Evolutionary conservation across 2,113 vertebrate genomes (phyloP), one percentile per base, ranked within the genome.

Genomic region (Thomomys bottae): DNA sequence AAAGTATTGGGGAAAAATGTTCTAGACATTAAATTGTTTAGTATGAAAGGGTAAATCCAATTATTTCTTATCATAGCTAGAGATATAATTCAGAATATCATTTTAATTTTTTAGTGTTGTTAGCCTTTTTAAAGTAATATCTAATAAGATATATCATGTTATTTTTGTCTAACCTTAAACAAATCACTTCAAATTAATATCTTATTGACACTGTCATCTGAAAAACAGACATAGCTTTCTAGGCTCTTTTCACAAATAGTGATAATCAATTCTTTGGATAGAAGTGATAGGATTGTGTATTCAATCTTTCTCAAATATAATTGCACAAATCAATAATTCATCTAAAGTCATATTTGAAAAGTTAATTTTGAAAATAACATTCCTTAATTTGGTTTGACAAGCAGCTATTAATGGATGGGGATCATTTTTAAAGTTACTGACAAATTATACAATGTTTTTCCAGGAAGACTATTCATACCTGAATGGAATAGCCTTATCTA

Each of bases 61-160:
- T 18, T 1, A 26, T 3, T 80, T 61, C 10, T 26, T 17, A 28
- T 21, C 2, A 59, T 54, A 24, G 5, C 20, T 54, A 90, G 6
- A 77, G 0, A 3, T 75, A 15, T 81, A 71, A 70, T 15, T 49
- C n/a, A 34, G 42, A 75, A 59, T 90, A 66, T 3, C 72, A 1
- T 63, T 89, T 36, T 68, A 8, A 34, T 54, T 79, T 88, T 59
- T 71, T 88, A 80, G 45, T 71, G 12, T 80, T 77, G 8, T 90
- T 81, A 70, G 11, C 6, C 77, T 3, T 34, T 63, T 73, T 8
- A 68, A 61, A 18, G 49, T 8, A 75, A 34, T 72, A 18, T 80
- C 30, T 67, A 80, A 20, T 8, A 72, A 28, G 87, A 3, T 66
- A n/a, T 34, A n/a, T 18, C 14, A 88, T 10, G 57, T 67, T 75